These are phyloP conservation scores for Xanthia icteritia DNA, from an alignment of 2,888 invertebrate species.

Conservation along the genomic window DNA sequence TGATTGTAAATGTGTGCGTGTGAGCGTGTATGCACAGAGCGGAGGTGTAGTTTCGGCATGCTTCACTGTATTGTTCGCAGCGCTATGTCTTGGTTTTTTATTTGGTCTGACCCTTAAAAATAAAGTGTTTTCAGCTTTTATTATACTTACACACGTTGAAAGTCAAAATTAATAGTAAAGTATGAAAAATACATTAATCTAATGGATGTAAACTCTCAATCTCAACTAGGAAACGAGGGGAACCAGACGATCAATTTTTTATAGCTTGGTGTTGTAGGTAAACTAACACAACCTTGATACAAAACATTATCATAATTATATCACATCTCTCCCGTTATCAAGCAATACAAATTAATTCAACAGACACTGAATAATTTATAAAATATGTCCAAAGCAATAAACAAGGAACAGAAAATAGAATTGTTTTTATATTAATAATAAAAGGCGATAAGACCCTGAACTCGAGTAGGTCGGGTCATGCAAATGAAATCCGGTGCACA, in stretches of 20 bases:
- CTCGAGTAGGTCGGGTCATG: conserved; percentile 31
- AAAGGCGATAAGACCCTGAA: conserved; percentile 40
- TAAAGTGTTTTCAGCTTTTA: not conserved
- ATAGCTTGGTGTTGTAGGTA: not conserved
- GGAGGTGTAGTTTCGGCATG: no score
- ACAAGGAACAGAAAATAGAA: conserved; percentile 20
- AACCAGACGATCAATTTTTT: conserved; percentile 7
- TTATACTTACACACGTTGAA: no score
- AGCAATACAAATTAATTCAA: conserved; percentile 33
- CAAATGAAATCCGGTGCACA: conserved; percentile 50
- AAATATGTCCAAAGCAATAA: conserved; percentile 15
- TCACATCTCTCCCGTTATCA: conserved; percentile 27
- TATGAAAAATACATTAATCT: not conserved
- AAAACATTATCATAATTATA: conserved; percentile 39
- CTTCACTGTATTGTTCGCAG: no score
- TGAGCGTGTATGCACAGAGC: no score
- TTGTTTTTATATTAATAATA: conserved; percentile 26
- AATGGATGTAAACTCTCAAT: conserved; percentile 7
- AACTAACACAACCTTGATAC: conserved; percentile 21
- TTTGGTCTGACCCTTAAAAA: not conserved
- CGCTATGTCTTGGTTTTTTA: no score
- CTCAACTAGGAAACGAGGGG: not conserved
- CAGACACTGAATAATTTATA: conserved; percentile 34
- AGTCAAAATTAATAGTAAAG: not conserved
- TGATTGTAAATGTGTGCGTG: no score